Evolutionary conservation across 2,888 invertebrate genomes (phyloP).

Genomic region (Phanerotoma sp.): DNA sequence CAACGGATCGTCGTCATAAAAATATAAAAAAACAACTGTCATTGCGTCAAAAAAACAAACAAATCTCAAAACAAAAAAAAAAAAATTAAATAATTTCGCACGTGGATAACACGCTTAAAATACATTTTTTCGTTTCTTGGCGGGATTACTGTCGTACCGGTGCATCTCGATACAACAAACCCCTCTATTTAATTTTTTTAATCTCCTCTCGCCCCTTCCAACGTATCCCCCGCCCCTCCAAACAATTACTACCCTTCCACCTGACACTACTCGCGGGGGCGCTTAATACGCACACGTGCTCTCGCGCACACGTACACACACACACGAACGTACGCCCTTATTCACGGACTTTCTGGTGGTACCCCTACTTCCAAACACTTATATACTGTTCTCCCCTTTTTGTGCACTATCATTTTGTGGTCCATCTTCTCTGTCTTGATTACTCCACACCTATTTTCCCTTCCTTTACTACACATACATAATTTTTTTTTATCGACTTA

Average conservation of each 20-base stretch:
- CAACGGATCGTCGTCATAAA: constrained; percentile 32
- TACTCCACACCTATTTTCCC: constrained; percentile 24
- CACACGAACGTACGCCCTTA: constrained; percentile 18
- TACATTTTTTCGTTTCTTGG: constrained; percentile 35
- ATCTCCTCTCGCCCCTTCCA: constrained; percentile 12
- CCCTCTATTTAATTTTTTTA: constrained; percentile 29
- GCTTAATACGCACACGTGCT: constrained; percentile 27
- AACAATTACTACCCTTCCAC: constrained; percentile 53
- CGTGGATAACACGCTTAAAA: constrained; percentile 27
- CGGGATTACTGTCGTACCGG: constrained; percentile 34
- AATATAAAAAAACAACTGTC: constrained; percentile 15
- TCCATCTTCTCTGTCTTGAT: constrained; percentile 27
- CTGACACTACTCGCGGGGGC: constrained; percentile 41
- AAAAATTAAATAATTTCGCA: constrained; percentile 31
- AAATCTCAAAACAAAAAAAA: too few relatives aligned
- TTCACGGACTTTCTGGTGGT: constrained; percentile 33
- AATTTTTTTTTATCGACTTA: too few relatives aligned
- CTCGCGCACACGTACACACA: constrained; percentile 21
- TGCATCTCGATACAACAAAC: constrained; percentile 28
- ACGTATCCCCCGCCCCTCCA: constrained; percentile 57
- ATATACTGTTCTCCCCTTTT: constrained; percentile 16
- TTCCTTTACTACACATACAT: constrained; percentile 28
- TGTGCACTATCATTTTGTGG: constrained; percentile 20
- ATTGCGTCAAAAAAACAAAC: too few relatives aligned
- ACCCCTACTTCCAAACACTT: constrained; percentile 38